Evolutionary conservation across 2,113 vertebrate species (phyloP).

Genomic region (Saccopteryx bilineata): DNA sequence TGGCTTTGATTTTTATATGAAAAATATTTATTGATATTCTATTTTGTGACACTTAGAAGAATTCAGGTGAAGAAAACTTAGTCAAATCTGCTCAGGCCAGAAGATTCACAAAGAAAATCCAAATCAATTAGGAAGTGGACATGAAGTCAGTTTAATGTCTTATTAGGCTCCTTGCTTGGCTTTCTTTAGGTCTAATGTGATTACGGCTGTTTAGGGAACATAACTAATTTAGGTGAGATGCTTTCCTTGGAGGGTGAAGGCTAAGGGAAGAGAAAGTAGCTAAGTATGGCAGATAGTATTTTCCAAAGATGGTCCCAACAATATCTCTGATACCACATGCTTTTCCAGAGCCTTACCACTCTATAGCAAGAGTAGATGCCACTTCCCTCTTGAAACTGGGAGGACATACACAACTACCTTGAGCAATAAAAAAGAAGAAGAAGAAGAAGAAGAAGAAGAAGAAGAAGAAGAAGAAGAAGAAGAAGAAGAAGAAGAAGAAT

Average conservation of each 20-base stretch:
- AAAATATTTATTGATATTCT: conserved; percentile 8
- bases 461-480: too few species aligned
- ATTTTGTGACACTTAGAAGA: neutral
- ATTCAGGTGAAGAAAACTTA: neutral
- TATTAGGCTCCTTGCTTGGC: neutral
- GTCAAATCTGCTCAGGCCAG: neutral
- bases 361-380: neutral
- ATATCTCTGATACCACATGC: neutral
- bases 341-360: neutral
- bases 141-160: neutral
- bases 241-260: neutral
- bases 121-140: neutral
- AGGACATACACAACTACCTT: neutral
- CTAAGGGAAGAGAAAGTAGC: neutral
- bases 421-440: neutral
- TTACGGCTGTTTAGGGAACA: neutral
- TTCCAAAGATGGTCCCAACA: neutral
- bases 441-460: too few species aligned
- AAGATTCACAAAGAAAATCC: neutral
- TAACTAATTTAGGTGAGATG: neutral
- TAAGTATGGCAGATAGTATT: neutral
- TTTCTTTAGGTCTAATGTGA: neutral
- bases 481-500: neutral
- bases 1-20: conserved; percentile 14
- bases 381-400: neutral